A percentile compares a stretch with the other conserved stretches of the same genome.
These are phyloP conservation scores for Idaea dimidiata DNA, from an alignment of 2,888 invertebrate species.

Conservation along the genomic window DNA sequence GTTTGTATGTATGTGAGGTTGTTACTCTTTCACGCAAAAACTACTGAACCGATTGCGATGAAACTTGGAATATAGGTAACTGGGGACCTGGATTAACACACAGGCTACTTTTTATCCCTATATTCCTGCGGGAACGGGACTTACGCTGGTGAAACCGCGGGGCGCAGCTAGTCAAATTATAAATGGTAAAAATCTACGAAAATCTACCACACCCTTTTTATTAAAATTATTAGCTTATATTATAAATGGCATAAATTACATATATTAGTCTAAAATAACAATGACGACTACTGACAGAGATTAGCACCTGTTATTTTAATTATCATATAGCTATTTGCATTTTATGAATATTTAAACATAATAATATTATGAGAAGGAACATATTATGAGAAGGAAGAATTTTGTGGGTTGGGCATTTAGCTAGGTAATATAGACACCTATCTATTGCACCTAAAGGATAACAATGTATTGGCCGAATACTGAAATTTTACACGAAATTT, in stretches of 20 bases:
- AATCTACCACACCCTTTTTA: neutral
- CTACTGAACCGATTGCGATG: too few relatives aligned
- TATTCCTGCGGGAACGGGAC: too few relatives aligned
- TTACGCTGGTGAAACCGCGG: too few relatives aligned
- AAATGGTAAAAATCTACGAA: neutral
- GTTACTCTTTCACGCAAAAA: too few relatives aligned
- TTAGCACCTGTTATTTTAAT: slow-evolving; percentile 1
- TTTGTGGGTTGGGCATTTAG: neutral
- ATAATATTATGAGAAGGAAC: too few relatives aligned
- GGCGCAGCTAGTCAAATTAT: too few relatives aligned
- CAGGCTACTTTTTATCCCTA: too few relatives aligned
- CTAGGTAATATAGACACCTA: neutral
- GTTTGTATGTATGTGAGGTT: too few relatives aligned
- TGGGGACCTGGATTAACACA: too few relatives aligned
- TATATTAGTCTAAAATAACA: neutral
- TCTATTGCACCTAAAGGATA: neutral
- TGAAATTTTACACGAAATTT: too few relatives aligned
- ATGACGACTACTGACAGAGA: neutral
- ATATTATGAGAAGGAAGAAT: neutral
- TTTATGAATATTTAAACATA: neutral
- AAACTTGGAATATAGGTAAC: too few relatives aligned
- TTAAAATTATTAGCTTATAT: neutral
- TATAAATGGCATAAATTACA: neutral
- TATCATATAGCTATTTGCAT: neutral
- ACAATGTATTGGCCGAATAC: too few relatives aligned